Conservation (phyloP, 2,888 invertebrate genomes). For the Keiferia lycopersicella region DNA sequence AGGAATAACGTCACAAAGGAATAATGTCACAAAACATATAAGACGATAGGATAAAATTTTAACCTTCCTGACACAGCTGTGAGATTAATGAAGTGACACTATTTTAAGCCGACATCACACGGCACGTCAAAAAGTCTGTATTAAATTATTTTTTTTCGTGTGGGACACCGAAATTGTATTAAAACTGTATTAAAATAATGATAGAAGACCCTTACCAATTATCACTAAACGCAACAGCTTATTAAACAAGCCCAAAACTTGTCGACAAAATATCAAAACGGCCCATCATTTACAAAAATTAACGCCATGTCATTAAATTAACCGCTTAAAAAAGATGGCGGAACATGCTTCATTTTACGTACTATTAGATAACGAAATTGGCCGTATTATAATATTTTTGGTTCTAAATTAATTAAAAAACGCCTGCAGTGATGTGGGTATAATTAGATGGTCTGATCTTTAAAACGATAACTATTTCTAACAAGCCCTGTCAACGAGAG, state of each 20-base stretch:
- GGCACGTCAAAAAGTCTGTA: background rate
- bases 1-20: background rate
- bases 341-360: slow-evolving; percentile 69
- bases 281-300: slow-evolving; percentile 33
- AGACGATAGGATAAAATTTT: too few relatives aligned
- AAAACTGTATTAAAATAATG: background rate
- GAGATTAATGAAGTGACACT: too few relatives aligned
- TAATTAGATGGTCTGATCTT: slow-evolving; percentile 78
- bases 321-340: slow-evolving; percentile 69
- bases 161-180: too few relatives aligned
- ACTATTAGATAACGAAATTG: slow-evolving; percentile 79
- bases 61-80: too few relatives aligned
- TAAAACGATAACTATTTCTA: slow-evolving; percentile 68
- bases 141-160: too few relatives aligned
- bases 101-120: too few relatives aligned
- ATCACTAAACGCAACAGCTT: slow-evolving; percentile 38
- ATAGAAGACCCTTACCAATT: background rate
- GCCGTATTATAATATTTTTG: slow-evolving; percentile 77
- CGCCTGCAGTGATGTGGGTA: slow-evolving; percentile 77
- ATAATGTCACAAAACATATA: too few relatives aligned
- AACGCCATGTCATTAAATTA: slow-evolving; percentile 59
- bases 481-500: slow-evolving; percentile 69
- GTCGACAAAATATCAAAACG: slow-evolving; percentile 18
- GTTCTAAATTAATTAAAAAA: slow-evolving; percentile 79
- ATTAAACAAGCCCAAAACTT: slow-evolving; percentile 39